These are phyloP conservation scores for Lysandra coridon DNA, from an alignment of 2,888 invertebrate genomes.

Conservation along the genomic window DNA sequence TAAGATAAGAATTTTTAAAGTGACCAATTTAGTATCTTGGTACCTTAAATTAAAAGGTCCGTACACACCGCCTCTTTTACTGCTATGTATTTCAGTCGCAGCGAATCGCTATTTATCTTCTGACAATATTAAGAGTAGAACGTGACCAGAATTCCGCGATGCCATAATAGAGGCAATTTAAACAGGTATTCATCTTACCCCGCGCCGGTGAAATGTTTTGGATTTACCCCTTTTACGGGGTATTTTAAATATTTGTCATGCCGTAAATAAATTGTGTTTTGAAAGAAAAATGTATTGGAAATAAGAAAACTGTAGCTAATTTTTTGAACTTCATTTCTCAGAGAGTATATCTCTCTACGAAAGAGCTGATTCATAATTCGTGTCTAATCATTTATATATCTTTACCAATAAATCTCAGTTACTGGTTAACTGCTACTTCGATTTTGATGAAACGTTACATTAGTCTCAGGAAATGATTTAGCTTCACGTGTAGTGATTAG, in stretches of 20 bases:
- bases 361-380: too few relatives aligned
- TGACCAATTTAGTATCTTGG: too few relatives aligned
- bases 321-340: too few relatives aligned
- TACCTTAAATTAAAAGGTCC: too few relatives aligned
- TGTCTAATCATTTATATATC: too few relatives aligned
- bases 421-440: too few relatives aligned
- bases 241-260: not conserved
- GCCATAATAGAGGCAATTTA: slow-evolving; percentile 4
- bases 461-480: too few relatives aligned
- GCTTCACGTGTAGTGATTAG: too few relatives aligned
- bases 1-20: too few relatives aligned
- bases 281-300: not conserved
- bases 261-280: not conserved
- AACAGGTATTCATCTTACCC: not conserved
- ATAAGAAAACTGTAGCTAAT: not conserved
- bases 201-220: not conserved
- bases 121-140: not conserved
- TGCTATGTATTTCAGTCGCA: not conserved
- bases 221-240: not conserved
- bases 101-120: slow-evolving; percentile 13
- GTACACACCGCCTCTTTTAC: not conserved
- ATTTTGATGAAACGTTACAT: too few relatives aligned
- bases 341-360: too few relatives aligned
- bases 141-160: not conserved
- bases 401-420: too few relatives aligned